Percentiles rank a stretch among this genome's conserved stretches.
Conservation (phyloP, 2,797 vertebrate species). For the Lophius americanus region DNA sequence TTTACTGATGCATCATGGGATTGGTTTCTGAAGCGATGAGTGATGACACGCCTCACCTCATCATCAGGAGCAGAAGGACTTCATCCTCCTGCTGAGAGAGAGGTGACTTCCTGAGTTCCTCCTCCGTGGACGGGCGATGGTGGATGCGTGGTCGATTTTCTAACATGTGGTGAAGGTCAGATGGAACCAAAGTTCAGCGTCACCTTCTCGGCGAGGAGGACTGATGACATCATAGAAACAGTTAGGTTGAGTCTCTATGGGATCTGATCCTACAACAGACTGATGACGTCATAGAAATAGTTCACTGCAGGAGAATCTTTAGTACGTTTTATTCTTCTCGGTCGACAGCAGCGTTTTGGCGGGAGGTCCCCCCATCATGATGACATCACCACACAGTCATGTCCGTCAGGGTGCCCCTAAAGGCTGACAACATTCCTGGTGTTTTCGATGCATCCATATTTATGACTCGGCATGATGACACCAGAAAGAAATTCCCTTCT, state of each 20-base stretch:
- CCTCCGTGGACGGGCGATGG: not conserved
- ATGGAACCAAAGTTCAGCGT: no score
- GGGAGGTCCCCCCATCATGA: not conserved
- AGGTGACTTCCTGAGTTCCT: constrained; percentile 21
- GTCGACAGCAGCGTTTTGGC: constrained; percentile 19
- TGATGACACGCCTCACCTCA: constrained; percentile 53
- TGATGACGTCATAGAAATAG: constrained; percentile 29
- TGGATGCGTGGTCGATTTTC: no score
- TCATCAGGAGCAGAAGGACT: constrained; percentile 45
- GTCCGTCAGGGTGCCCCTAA: constrained; percentile 10
- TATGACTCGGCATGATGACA: constrained; percentile 30
- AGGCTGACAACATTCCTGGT: not conserved
- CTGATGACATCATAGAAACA: no score
- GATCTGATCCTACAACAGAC: constrained; percentile 34
- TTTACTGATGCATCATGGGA: constrained; percentile 42
- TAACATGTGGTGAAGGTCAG: no score
- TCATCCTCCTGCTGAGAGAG: not conserved
- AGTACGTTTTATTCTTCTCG: constrained; percentile 10
- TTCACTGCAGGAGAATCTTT: no score
- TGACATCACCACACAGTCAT: constrained; percentile 15
- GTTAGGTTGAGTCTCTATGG: no score
- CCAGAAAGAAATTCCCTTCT: constrained; percentile 44
- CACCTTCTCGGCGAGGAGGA: no score
- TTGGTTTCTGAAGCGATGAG: constrained; percentile 54
- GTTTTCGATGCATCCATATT: constrained; percentile 14